A percentile compares a stretch with the other conserved stretches of the same genome.
Conservation (phyloP, 1,140 invertebrate genomes). For the Drosophila lowei region DNA sequence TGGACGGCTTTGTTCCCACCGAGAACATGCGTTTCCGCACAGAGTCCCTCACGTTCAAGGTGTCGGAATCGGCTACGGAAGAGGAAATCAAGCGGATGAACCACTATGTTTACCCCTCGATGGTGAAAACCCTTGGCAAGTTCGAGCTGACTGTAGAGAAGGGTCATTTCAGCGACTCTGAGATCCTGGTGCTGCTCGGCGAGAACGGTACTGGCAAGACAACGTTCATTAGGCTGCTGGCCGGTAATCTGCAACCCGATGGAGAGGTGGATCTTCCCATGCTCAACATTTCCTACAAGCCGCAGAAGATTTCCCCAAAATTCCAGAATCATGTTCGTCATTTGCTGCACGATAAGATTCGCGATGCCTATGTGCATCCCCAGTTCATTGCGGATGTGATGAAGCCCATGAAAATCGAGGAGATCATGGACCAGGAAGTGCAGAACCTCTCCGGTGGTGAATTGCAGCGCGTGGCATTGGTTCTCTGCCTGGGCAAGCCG, state of each 20-base stretch:
- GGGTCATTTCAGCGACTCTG: slow-evolving; percentile 99
- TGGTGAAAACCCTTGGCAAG: slow-evolving; percentile 92
- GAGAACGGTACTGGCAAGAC: slow-evolving; percentile 99
- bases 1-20: slow-evolving; percentile 99
- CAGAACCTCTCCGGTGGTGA: slow-evolving; percentile 99
- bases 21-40: slow-evolving; percentile 99
- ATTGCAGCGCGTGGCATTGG: slow-evolving; percentile 97
- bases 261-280: slow-evolving; percentile 92
- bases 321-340: slow-evolving; percentile 96
- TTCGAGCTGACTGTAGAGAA: slow-evolving; percentile 92
- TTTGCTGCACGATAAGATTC: slow-evolving; percentile 97
- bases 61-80: slow-evolving; percentile 97
- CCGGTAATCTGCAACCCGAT: slow-evolving; percentile 97
- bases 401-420: slow-evolving; percentile 99
- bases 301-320: slow-evolving; percentile 99
- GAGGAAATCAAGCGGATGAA: slow-evolving; percentile 98
- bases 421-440: slow-evolving; percentile 99
- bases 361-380: slow-evolving; percentile 98
- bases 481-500: slow-evolving; percentile 98
- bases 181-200: slow-evolving; percentile 98
- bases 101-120: slow-evolving; percentile 96
- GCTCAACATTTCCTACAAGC: slow-evolving; percentile 99
- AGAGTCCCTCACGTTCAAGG: slow-evolving; percentile 98
- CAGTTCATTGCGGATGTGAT: slow-evolving; percentile 99
- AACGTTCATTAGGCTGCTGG: slow-evolving; percentile 99